Evolutionary conservation across 1,140 invertebrate genomes (phyloP), one percentile per base, ranked within the genome.

Genomic region (Drosophila nigromelanica): DNA sequence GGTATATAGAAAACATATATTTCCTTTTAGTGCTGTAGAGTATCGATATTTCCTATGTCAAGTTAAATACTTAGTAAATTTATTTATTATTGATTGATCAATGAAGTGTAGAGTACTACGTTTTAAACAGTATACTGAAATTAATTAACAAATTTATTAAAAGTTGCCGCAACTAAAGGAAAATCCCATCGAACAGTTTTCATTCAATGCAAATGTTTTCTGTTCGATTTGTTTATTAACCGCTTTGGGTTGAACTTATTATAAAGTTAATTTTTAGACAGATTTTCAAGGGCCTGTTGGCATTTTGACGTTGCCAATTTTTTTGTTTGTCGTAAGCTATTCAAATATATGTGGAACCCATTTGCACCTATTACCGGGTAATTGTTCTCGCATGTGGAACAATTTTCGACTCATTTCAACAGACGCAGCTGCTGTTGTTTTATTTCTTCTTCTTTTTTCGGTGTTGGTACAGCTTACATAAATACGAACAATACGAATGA

Each of bases 391-490:
- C 39, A 47, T 54, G 39, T 45, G 66, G 48, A 52, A 68, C 33
- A 54, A 54, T 50, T 71, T 63, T 70, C 35, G 45, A 68, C 12
- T 50, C 45, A 50, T 59, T 60, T 52, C 18, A 47, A 14, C 47
- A 15, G 27, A 33, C 40, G 11, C 60, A 70, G 60, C 59, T 48
- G 59, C 47, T 33, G 42, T 10, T 8, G 33, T 30, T 62, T 18
- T 48, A 15, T 24, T 45, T 51, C 10, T 30, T 18, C n/a, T 15
- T n/a, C 0, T 54, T 42, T 15, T 24, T 42, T 24, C 18, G 0
- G 45, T 81, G 33, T 87, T 87, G 58, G 64, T 37, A 67, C 82
- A 89, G 83, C 83, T 89, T 83, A 66, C 42, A 73, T 76, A 66
- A 73, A 87, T 59, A 86, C 37, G 5, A 35, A 45, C 40, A 59